Base-by-base conservation (phyloP, 35 echinoderm and acorn worm genomes). In the Apostichopus japonicus region DNA sequence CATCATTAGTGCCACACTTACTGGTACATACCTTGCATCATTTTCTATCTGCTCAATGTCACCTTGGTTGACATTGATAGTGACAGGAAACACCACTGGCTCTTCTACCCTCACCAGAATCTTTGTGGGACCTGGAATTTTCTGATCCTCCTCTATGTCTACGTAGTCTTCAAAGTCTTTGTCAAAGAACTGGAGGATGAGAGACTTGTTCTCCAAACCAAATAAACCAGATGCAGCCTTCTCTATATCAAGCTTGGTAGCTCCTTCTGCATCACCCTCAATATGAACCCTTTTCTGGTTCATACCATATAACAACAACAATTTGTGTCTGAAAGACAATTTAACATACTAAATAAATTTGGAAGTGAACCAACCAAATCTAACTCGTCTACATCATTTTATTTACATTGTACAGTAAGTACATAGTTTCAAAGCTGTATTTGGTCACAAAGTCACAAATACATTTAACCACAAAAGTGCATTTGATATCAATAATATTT, bases 301-400 rank as follows among this genome's bases (percentile, higher is more conserved):
- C 15, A 14, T 55, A 21, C 83, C 53, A 86, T 14, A 86, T 56
- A 55, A 7, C 4, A 86, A 8, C 83, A 86, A 86, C 56, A 86
- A 86, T 86, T 56, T 86, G 83, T 86, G 58, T 56, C 83, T 86
- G 83, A 15, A 86, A 86, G 83, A 59, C 55, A 59, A 86, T 6
- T 2, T 2, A 44, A 8, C n/a, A 24, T 2, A 78, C 21, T 44
- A 33, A 33, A 33, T 33, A 33, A 33, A 33, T 33, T 33, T 33
- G 27, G 27, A 1, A 33, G 27, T 33, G 27, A 33, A 33, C 27
- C 27, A 33, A 33, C 27, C 27, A 33, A 33, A 73, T 73, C 71
- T 73, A 16, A 1, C 71, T 22, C 71, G 22, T 73, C 22, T 73
- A 22, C 14, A 73, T 73, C 14, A 16, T 15, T 73, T 16, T 22